Evolutionary conservation across 1,140 invertebrate species (phyloP), one percentile per base, ranked within the genome.

Genomic region (Trichonephila clavipes): DNA sequence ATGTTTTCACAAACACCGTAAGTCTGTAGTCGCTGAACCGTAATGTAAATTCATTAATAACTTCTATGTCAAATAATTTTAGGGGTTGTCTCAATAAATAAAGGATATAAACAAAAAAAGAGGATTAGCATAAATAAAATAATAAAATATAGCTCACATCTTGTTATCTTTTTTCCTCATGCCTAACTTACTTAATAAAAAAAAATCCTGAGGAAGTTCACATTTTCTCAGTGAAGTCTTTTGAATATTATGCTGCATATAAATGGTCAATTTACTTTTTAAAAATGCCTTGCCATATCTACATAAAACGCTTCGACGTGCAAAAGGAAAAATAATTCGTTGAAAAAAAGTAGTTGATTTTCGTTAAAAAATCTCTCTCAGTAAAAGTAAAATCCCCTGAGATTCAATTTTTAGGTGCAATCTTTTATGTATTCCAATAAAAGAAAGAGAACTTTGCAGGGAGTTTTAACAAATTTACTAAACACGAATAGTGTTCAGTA

Each of bases 251-350:
- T 58, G 34, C 40, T 10, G 81, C 81, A 83, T 83, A 83, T 58
- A 83, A 83, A 83, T 83, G 28, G 81, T 40, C 81, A 51, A 58
- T 83, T 83, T 40, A 83, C 81, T 83, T 83, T n/a, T 83, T 83
- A 83, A 51, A 83, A 69, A 83, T 44, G 18, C 51, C 7, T 1
- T 40, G 34, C 66, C 66, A 8, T 69, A 24, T 14, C 16, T 18
- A n/a, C 51, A 83, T 83, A 83, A 83, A 44, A 83, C 58, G 40
- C 40, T 58, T 18, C 10, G 81, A 21, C 51, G n/a, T 19, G 12
- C 21, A 0, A 83, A 34, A 81, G 72, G 14, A 81, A 51, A 58
- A 83, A 51, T 51, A 51, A 21, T 51, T 83, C 12, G 28, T 34
- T n/a, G 72, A 34, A 83, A 83, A 83, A 51, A 51, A 83, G 81